Conservation (phyloP, 2,888 invertebrate genomes). For the Ophion costatus region DNA sequence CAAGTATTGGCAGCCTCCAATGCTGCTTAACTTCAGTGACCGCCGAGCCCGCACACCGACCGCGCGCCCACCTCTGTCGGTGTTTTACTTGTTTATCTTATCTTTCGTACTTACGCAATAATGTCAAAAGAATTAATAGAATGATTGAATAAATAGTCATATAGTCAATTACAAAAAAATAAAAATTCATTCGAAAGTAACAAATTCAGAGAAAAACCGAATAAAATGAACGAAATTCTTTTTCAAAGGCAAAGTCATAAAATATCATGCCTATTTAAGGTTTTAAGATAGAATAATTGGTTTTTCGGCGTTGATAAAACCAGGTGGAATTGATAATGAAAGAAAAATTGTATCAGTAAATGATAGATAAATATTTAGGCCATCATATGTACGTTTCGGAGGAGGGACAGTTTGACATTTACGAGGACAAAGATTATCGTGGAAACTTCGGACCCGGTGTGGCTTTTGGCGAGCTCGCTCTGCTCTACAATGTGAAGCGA, state of each 20-base stretch:
- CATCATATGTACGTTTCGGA: conserved; percentile 94
- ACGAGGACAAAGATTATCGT: conserved; percentile 90
- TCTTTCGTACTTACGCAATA: background rate
- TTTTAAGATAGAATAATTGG: background rate
- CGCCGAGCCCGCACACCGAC: no score
- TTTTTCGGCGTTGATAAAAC: background rate
- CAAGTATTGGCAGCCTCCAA: no score
- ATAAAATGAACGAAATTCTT: background rate
- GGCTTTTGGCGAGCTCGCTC: conserved; percentile 95
- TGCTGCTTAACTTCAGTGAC: no score
- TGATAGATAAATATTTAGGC: conserved; percentile 82
- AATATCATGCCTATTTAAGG: background rate
- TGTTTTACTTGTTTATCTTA: background rate
- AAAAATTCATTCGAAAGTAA: background rate
- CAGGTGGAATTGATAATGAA: background rate
- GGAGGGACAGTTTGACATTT: conserved; percentile 93
- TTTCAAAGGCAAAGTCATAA: background rate
- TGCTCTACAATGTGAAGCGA: conserved; percentile 95
- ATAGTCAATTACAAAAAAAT: background rate
- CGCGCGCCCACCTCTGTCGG: no score
- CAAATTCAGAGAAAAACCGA: background rate
- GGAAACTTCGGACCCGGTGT: conserved; percentile 92
- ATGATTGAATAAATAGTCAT: background rate
- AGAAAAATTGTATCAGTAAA: background rate
- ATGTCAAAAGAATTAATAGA: background rate